A percentile compares a stretch with the other conserved stretches of the same genome.
phyloP scores from a whole-genome alignment of 1,140 invertebrate genomes.

The Drosophila bipectinata region DNA sequence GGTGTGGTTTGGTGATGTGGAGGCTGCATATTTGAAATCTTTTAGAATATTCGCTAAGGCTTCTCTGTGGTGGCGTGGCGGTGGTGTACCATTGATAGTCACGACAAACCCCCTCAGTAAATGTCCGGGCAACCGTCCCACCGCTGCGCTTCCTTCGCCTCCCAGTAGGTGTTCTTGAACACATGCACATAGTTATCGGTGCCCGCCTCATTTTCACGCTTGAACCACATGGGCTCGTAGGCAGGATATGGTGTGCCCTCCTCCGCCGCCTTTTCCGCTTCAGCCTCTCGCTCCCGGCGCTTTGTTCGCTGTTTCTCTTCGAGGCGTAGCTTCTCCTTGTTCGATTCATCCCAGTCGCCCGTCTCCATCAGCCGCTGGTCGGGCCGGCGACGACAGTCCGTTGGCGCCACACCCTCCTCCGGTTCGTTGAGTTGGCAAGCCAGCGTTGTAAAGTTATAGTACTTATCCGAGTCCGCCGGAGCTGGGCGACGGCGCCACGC shows the following conservation, averaged over 20 bases:
- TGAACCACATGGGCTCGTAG: constrained; percentile 97
- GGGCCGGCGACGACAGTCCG: constrained; percentile 96
- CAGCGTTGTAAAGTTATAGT: constrained; percentile 97
- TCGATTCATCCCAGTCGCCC: constrained; percentile 98
- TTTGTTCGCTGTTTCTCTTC: constrained; percentile 97
- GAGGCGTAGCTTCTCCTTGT: constrained; percentile 91
- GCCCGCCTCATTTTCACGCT: constrained; percentile 90
- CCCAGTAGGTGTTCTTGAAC: constrained; percentile 96
- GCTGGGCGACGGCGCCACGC: constrained; percentile 94
- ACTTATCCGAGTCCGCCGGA: constrained; percentile 89
- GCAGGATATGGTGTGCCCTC: constrained; percentile 89
- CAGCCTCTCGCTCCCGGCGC: constrained; percentile 90
- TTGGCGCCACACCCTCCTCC: constrained; percentile 96
- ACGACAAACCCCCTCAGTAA: constrained; percentile 86
- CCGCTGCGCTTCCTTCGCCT: constrained; percentile 93
- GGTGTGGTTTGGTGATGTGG: constrained; percentile 9
- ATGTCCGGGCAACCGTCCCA: constrained; percentile 97
- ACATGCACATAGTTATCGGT: constrained; percentile 93
- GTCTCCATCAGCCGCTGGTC: constrained; percentile 99
- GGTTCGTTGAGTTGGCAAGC: constrained; percentile 98
- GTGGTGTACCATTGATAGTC: constrained; percentile 1
- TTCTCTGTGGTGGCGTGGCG: constrained; percentile 36
- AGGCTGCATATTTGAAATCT: constrained; percentile 56
- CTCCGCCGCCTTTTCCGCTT: constrained; percentile 91
- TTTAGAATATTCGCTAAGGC: constrained; percentile 64